Conservation (phyloP, 2,113 vertebrate genomes). For the Syngnathus typhle region DNA sequence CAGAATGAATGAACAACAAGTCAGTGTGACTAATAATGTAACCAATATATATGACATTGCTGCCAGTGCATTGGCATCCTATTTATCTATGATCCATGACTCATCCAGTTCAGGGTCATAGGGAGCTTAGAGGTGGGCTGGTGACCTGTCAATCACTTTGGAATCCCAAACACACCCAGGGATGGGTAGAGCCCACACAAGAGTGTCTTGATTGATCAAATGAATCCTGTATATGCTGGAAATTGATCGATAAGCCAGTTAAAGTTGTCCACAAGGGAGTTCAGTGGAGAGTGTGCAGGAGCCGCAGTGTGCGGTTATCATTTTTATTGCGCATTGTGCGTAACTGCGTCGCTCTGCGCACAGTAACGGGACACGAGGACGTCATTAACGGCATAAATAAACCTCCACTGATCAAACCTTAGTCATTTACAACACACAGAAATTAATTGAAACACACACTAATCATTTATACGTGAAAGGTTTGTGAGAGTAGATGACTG, state of each 20-base stretch:
- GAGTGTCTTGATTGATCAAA: background rate
- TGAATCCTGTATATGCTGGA: background rate
- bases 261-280: background rate
- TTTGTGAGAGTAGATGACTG: constrained; percentile 1
- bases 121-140: background rate
- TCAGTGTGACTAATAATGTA: no score
- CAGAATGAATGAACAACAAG: no score
- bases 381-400: constrained; percentile 9
- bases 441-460: background rate
- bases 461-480: background rate
- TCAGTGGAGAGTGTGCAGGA: background rate
- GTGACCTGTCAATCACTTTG: background rate
- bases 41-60: no score
- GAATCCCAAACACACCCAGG: background rate
- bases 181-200: background rate
- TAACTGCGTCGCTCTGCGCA: constrained; percentile 10
- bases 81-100: no score
- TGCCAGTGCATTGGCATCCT: no score
- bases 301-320: background rate
- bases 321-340: constrained; percentile 46
- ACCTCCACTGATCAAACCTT: background rate
- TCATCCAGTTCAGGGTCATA: background rate
- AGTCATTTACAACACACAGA: background rate
- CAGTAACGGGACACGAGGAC: constrained; percentile 11
- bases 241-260: background rate